phyloP scores from a whole-genome alignment of 1,140 invertebrate genomes.

The Cylas formicarius region DNA sequence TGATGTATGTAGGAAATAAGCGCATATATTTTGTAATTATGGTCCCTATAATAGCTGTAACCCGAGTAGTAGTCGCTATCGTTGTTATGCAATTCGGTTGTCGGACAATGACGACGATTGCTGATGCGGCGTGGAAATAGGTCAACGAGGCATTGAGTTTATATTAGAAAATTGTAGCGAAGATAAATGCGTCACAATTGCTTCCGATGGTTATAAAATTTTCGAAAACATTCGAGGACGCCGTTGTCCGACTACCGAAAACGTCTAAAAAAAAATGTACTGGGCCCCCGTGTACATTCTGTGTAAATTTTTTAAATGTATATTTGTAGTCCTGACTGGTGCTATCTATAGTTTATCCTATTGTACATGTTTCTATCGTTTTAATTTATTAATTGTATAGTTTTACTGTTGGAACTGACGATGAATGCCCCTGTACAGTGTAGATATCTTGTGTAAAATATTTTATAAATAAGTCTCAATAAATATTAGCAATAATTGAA shows the following conservation, averaged over 20 bases:
- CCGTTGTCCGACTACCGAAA: too few species aligned
- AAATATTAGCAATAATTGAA: conserved; percentile 37
- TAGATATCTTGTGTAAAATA: conserved; percentile 45
- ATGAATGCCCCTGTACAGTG: conserved; percentile 41
- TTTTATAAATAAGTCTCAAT: conserved; percentile 44
- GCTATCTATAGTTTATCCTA: conserved; percentile 38
- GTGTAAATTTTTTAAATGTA: conserved; percentile 27
- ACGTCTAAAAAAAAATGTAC: too few species aligned
- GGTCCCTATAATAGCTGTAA: neutral
- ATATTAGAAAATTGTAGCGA: too few species aligned
- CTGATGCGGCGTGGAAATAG: too few species aligned
- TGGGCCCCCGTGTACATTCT: conserved; percentile 34
- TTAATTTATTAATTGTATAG: conserved; percentile 39
- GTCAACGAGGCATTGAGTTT: too few species aligned
- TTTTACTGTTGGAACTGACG: conserved; percentile 26
- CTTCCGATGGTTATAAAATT: too few species aligned
- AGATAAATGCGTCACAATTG: too few species aligned
- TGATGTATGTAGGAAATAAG: conserved; percentile 40
- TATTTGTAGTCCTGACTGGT: conserved; percentile 41
- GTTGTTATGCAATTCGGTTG: too few species aligned
- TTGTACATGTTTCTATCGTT: conserved; percentile 32
- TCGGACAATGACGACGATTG: too few species aligned
- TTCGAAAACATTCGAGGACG: too few species aligned
- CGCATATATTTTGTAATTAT: conserved; percentile 28
- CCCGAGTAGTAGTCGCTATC: conserved; percentile 19